Evolutionary conservation across 2,113 vertebrate species (phyloP).

Genomic region (Orthonyx spaldingii): DNA sequence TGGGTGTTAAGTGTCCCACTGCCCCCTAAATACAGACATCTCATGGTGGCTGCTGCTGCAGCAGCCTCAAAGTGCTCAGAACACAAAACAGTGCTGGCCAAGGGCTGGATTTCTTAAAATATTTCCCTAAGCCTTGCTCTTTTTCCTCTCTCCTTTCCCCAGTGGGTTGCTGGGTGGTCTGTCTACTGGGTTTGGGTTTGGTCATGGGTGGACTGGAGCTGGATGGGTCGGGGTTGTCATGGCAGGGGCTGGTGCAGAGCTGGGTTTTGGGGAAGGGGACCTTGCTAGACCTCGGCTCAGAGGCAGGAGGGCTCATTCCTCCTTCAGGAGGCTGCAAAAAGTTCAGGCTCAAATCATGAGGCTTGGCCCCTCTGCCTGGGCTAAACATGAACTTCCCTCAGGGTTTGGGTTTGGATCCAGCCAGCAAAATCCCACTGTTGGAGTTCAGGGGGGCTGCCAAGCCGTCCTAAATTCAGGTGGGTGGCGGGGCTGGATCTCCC

Average conservation of each 20-base stretch:
- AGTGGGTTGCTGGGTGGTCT: not conserved
- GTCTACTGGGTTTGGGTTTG: not conserved
- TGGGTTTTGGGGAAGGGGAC: not conserved
- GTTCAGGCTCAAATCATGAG: not conserved
- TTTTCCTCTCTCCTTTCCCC: not conserved
- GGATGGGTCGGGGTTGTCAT: rapidly evolving
- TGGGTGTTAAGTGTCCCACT: not conserved
- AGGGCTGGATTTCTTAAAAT: not conserved
- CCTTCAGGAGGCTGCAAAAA: not conserved
- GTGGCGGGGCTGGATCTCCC: not conserved
- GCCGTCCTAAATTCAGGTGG: not conserved
- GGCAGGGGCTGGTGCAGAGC: not conserved
- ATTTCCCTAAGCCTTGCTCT: not conserved
- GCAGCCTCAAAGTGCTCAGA: not conserved
- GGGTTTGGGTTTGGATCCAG: not conserved
- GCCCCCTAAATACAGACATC: not conserved
- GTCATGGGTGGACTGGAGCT: not conserved
- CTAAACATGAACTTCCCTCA: not conserved
- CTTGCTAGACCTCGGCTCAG: not conserved
- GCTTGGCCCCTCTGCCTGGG: not conserved
- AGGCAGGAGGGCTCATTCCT: not conserved
- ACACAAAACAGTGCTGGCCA: not conserved
- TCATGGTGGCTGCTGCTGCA: not conserved
- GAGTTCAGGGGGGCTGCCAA: not conserved
- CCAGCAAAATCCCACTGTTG: rapidly evolving